Percentiles rank a stretch among this genome's conserved stretches.
Evolutionary conservation across 2,888 invertebrate species (phyloP).

Genomic region (Limnephilus rhombicus): DNA sequence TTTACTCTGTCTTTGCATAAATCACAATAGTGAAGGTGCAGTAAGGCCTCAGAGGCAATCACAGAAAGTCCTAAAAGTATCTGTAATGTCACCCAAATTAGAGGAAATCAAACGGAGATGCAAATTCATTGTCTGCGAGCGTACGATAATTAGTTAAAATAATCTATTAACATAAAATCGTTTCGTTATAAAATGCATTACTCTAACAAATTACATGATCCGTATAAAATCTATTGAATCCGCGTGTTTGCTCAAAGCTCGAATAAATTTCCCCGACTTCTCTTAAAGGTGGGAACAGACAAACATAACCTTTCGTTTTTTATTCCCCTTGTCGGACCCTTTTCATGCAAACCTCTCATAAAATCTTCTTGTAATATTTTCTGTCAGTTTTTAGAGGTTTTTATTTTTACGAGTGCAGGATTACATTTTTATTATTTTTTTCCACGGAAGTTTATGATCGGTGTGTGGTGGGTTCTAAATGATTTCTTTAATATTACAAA

Average conservation of each 20-base stretch:
- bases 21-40: too few species aligned
- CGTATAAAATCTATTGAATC: conserved; percentile 49
- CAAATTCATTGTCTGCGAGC: too few species aligned
- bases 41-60: too few species aligned
- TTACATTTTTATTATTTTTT: conserved; percentile 59
- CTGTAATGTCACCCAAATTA: too few species aligned
- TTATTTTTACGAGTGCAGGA: conserved; percentile 59
- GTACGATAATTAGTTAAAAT: neutral
- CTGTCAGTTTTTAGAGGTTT: conserved; percentile 65
- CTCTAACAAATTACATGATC: conserved; percentile 37
- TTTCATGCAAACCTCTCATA: conserved; percentile 62
- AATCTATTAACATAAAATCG: neutral
- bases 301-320: conserved; percentile 65
- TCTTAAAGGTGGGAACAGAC: conserved; percentile 62
- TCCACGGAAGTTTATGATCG: conserved; percentile 56
- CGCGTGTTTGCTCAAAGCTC: conserved; percentile 16
- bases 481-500: neutral
- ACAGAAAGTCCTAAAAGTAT: too few species aligned
- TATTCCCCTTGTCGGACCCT: conserved; percentile 64
- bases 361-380: conserved; percentile 65
- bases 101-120: too few species aligned
- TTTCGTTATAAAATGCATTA: neutral
- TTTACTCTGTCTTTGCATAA: too few species aligned
- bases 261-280: conserved; percentile 59
- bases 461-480: neutral